Evolutionary conservation across 2,113 vertebrate species (phyloP).

Genomic region (Oceanites oceanicus): DNA sequence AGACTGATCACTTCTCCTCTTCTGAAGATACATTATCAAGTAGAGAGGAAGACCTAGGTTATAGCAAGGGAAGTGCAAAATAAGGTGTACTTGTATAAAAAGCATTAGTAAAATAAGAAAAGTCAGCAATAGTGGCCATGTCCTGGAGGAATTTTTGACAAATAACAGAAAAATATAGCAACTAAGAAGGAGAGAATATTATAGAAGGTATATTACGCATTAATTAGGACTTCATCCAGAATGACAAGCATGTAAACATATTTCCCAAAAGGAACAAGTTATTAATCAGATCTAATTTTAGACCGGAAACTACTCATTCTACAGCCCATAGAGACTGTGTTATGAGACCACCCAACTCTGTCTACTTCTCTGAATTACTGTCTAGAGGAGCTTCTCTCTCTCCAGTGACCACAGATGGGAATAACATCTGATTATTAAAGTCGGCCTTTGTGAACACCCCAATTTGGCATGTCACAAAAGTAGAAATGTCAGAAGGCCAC

Average conservation of each 20-base stretch:
- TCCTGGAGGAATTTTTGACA: not conserved
- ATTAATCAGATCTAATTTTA: not conserved
- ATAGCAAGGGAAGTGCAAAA: not conserved
- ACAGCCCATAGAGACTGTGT: not conserved
- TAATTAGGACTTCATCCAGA: not conserved
- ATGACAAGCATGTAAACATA: not conserved
- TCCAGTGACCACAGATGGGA: rapidly evolving
- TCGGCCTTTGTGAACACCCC: not conserved
- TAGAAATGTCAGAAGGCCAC: not conserved
- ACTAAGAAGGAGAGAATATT: not conserved
- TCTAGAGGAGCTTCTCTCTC: not conserved
- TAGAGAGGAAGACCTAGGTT: not conserved
- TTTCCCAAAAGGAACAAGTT: not conserved
- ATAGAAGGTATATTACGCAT: not conserved
- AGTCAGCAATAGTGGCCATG: not conserved
- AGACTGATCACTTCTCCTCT: not conserved
- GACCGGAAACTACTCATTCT: not conserved
- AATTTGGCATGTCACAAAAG: not conserved
- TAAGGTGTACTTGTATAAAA: not conserved
- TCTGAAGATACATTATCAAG: not conserved
- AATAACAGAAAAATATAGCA: not conserved
- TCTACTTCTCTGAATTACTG: not conserved
- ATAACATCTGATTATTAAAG: not conserved
- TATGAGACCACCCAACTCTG: not conserved
- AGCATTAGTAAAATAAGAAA: not conserved